Conservation (phyloP, 1,140 invertebrate genomes). For the Stenopsyche tienmushanensis region DNA sequence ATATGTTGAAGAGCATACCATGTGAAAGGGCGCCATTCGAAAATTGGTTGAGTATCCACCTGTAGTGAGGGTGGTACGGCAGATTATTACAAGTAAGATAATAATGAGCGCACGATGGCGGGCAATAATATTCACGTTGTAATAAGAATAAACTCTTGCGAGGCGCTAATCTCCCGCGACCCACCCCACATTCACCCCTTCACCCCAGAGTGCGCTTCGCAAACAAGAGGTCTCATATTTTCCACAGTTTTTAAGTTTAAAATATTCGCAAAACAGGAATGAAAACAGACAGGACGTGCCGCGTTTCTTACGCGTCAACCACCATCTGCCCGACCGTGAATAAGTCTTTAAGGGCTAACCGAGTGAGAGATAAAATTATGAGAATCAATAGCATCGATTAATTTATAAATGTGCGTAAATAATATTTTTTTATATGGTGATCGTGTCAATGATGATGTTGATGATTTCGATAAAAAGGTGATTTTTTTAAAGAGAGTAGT, state of each 20-base stretch:
- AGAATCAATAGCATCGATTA: not conserved
- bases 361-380: too few species aligned
- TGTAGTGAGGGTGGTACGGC: constrained; percentile 1
- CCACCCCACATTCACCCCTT: not conserved
- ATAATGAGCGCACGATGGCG: constrained; percentile 29
- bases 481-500: too few species aligned
- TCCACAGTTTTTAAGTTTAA: constrained; percentile 16
- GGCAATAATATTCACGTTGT: constrained; percentile 32
- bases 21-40: too few species aligned
- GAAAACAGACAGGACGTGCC: constrained; percentile 5
- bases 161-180: constrained; percentile 26
- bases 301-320: constrained; percentile 7
- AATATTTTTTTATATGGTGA: too few species aligned
- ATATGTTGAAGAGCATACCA: too few species aligned
- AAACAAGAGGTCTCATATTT: not conserved
- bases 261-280: constrained; percentile 1
- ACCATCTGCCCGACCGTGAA: too few species aligned
- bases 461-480: too few species aligned
- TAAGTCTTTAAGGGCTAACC: too few species aligned
- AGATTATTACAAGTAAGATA: constrained; percentile 33
- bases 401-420: too few species aligned
- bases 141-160: constrained; percentile 32
- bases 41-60: not conserved
- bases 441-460: too few species aligned
- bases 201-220: not conserved